Base-by-base conservation (phyloP, 1,140 invertebrate species). In the Drepana arcuata region DNA sequence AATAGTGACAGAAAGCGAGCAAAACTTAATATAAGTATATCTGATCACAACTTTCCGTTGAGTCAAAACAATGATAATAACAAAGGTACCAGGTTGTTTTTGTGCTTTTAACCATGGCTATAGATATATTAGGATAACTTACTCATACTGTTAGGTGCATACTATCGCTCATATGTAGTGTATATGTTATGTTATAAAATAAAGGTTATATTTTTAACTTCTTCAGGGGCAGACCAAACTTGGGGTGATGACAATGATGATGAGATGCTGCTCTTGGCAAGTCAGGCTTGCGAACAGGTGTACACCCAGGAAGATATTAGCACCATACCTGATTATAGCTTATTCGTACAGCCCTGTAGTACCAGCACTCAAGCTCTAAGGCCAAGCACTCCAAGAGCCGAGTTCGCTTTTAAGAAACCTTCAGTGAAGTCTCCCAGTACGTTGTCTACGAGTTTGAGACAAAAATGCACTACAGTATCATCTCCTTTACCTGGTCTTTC, bases 241-340 rank as follows among this genome's bases (percentile, higher is more conserved):
- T 83, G 79, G 79, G 74, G 66, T 1, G 71, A 83, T 33, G 79
- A 81, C 21, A 63, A 66, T 46, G 77, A 83, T 32, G 79, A 83
- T 36, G 72, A 83, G 50, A 70, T 83, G 18, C 55, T 84, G 2
- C 49, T 84, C 10, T 40, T 78, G 36, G 79, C 75, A 0, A 82
- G 73, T 37, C 80, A 84, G 48, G 82, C 64, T 2, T 83, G 69
- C 36, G 82, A 84, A 30, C 47, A 81, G n/a, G 68, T 48, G 0
- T 67, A 49, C 34, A 66, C 51, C 41, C 46, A 48, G 12, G 49
- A 64, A 11, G 51, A 67, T 33, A 47, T 37, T 15, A 63, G 54
- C 33, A 30, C 34, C 18, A 18, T 79, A 7, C 65, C 69, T 14
- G 48, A 81, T 30, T 81, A 81, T 16, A 72, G 59, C 29, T 39